Conservation (phyloP, 2,888 invertebrate genomes). For the Eupithecia pulchellata region DNA sequence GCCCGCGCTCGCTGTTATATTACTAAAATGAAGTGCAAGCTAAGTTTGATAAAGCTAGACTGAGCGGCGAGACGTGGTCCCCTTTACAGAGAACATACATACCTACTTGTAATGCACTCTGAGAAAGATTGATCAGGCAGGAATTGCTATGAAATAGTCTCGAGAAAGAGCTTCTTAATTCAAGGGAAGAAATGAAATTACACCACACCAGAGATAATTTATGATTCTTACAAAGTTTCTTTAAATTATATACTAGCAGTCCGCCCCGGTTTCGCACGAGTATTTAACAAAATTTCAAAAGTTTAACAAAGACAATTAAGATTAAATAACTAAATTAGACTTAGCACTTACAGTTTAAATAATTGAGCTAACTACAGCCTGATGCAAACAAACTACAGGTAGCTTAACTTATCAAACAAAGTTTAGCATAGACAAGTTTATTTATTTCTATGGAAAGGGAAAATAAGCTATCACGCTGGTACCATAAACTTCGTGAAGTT, state of each 20-base stretch:
- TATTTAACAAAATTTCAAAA: no score
- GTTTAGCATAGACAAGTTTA: not conserved
- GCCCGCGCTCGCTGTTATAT: slow-evolving; percentile 31
- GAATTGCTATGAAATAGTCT: not conserved
- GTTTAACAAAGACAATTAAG: no score
- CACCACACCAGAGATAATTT: no score
- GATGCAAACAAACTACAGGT: no score
- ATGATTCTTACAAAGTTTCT: no score
- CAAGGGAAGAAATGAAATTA: not conserved
- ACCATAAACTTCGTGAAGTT: not conserved
- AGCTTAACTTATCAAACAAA: no score
- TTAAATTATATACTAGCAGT: no score
- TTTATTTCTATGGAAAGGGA: not conserved
- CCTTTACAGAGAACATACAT: not conserved
- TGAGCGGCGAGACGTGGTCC: slow-evolving; percentile 29
- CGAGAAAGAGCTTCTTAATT: not conserved
- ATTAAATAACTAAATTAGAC: no score
- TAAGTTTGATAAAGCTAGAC: slow-evolving; percentile 38
- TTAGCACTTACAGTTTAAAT: no score
- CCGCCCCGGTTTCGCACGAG: no score
- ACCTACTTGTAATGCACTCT: not conserved
- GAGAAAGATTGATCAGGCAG: not conserved
- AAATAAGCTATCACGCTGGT: not conserved
- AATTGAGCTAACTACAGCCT: no score
- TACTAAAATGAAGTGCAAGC: slow-evolving; percentile 37